Base-by-base conservation (phyloP, 23 tunicate species). In the Aplidium turbinatum region DNA sequence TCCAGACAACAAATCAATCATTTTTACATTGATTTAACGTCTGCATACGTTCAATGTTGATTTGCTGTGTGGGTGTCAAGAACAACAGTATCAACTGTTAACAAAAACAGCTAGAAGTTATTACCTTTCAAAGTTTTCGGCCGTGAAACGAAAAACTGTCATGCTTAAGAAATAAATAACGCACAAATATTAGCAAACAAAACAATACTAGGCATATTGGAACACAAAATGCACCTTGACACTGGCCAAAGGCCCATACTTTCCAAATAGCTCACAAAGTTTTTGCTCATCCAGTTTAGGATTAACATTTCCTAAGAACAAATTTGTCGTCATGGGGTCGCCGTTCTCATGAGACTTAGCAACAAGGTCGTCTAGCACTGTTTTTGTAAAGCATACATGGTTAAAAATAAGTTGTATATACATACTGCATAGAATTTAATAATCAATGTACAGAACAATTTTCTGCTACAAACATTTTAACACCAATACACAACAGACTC, bases 161-260 rank as follows among this genome's bases (percentile, higher is more conserved):
- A n/a, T n/a, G n/a, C n/a, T n/a, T n/a, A n/a, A n/a, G n/a, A n/a
- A n/a, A n/a, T n/a, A n/a, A n/a, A n/a, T n/a, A n/a, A n/a, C n/a
- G n/a, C n/a, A n/a, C n/a, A n/a, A n/a, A n/a, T n/a, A n/a, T n/a
- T n/a, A 5, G 61, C n/a, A 54, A 11, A n/a, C 61, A 11, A 5
- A 54, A 5, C 19, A 13, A 11, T 11, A 54, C 21, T 20, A 54
- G 5, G 5, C 22, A 54, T 21, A 13, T 54, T 54, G 5, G 21
- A 35, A 19, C 24, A 20, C 22, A 35, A 16, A 38, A 23, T n/a
- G 47, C 74, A 91, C 97, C 83, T 91, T 91, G n/a, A 91, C 97
- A 79, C 97, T 91, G 58, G 97, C 97, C 78, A 91, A 75, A 38
- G 97, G 91, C 27, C 97, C 97, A 58, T 84, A 91, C 48, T 91